Evolutionary conservation across 2,113 vertebrate genomes (phyloP).

Genomic region (Chaetodon trifascialis): DNA sequence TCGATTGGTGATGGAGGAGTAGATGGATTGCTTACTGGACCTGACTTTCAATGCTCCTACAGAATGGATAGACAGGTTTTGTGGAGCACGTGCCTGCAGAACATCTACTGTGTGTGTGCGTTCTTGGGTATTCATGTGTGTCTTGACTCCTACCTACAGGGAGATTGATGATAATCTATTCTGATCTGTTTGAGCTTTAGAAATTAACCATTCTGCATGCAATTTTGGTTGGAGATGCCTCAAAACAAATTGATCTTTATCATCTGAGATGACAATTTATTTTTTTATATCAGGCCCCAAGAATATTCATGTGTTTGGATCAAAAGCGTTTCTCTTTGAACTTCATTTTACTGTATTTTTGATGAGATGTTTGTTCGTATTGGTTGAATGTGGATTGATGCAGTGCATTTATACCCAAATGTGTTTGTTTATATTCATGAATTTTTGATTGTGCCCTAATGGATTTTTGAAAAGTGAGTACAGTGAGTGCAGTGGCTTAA

Average conservation of each 20-base stretch:
- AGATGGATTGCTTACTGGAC: slow-evolving; percentile 45
- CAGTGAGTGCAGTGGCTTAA: not conserved
- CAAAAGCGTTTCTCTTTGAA: slow-evolving; percentile 39
- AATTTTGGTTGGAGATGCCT: slow-evolving; percentile 4
- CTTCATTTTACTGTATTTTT: slow-evolving; percentile 15
- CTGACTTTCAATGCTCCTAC: slow-evolving; percentile 40
- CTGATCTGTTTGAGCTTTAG: slow-evolving; percentile 19
- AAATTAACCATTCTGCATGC: slow-evolving; percentile 19
- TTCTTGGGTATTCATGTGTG: not conserved
- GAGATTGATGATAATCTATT: slow-evolving; percentile 37
- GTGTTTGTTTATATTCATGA: slow-evolving; percentile 48
- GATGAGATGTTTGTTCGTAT: slow-evolving; percentile 2
- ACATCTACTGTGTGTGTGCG: not conserved
- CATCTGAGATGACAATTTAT: slow-evolving; percentile 2
- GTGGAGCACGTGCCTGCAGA: not conserved
- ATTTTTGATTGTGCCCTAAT: slow-evolving; percentile 48
- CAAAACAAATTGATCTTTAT: slow-evolving; percentile 22
- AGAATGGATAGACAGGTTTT: not conserved
- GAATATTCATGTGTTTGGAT: slow-evolving; percentile 29
- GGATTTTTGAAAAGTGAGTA: slow-evolving; percentile 22
- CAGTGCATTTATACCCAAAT: not conserved
- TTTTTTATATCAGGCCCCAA: slow-evolving; percentile 1
- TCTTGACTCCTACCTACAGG: not conserved
- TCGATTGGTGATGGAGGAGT: slow-evolving; percentile 29
- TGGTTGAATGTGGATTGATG: slow-evolving; percentile 2